These are phyloP conservation scores for Drosophila bocqueti DNA, from an alignment of 1,140 invertebrate genomes.

Conservation along the genomic window DNA sequence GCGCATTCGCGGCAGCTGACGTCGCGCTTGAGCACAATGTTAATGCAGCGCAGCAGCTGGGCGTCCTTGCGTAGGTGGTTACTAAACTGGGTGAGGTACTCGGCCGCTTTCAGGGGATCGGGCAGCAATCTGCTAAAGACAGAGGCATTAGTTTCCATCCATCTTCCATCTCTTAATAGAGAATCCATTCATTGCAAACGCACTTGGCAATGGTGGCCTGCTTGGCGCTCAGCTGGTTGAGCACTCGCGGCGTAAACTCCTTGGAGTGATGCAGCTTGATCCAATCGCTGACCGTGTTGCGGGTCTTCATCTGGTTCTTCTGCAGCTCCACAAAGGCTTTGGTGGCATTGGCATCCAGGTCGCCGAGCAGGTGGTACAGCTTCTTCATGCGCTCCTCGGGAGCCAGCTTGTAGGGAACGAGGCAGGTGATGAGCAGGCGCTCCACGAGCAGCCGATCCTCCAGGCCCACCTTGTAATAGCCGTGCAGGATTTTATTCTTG, in stretches of 20 bases:
- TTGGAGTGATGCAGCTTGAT: slow-evolving; percentile 91
- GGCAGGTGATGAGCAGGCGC: slow-evolving; percentile 96
- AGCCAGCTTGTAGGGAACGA: slow-evolving; percentile 96
- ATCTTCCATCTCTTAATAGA: neutral
- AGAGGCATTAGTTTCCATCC: neutral
- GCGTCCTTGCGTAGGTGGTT: slow-evolving; percentile 92
- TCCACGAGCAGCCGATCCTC: slow-evolving; percentile 95
- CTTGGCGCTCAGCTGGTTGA: slow-evolving; percentile 89
- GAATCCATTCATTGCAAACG: neutral
- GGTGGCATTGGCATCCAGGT: slow-evolving; percentile 97
- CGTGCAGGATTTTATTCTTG: slow-evolving; percentile 98
- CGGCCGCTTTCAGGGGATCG: slow-evolving; percentile 96
- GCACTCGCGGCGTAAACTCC: slow-evolving; percentile 87
- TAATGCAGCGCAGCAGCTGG: slow-evolving; percentile 92
- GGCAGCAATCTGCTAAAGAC: slow-evolving; percentile 88
- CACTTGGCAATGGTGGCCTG: slow-evolving; percentile 80
- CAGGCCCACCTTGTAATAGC: slow-evolving; percentile 87
- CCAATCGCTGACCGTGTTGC: slow-evolving; percentile 94
- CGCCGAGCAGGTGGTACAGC: slow-evolving; percentile 95
- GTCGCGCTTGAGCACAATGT: slow-evolving; percentile 93
- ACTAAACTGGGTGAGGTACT: slow-evolving; percentile 96
- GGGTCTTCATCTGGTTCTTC: slow-evolving; percentile 95
- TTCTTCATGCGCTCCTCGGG: slow-evolving; percentile 97
- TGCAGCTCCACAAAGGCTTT: slow-evolving; percentile 98
- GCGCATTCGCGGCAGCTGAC: slow-evolving; percentile 96